A percentile compares a stretch with the other conserved stretches of the same genome.
These are phyloP conservation scores for Abscondita cerata DNA, from an alignment of 2,888 invertebrate species.

Conservation along the genomic window DNA sequence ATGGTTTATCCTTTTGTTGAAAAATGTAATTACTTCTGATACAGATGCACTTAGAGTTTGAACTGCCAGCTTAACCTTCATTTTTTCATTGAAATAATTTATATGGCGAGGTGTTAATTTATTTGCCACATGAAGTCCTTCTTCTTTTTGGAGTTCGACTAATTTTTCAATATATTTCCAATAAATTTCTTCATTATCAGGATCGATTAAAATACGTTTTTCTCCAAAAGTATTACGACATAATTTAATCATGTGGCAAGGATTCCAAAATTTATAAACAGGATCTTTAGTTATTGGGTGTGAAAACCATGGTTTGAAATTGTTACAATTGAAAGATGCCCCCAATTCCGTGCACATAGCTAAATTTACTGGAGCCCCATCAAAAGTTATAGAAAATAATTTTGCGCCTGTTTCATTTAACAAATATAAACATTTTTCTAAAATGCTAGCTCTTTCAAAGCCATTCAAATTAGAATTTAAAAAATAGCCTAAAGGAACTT, in stretches of 20 bases:
- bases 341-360: conserved; percentile 19
- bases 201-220: conserved; percentile 3
- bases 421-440: too few relatives aligned
- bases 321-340: neutral
- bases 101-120: conserved; percentile 27
- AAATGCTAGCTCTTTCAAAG: neutral
- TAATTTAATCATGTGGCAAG: conserved; percentile 35
- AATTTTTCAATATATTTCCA: conserved; percentile 25
- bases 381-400: conserved; percentile 22
- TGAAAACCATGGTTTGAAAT: conserved; percentile 18
- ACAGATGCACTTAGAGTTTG: neutral
- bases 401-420: conserved; percentile 7
- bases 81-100: neutral
- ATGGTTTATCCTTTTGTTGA: too few relatives aligned
- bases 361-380: conserved; percentile 25
- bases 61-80: neutral
- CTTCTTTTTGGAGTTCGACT: conserved; percentile 16
- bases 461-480: neutral
- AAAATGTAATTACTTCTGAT: too few relatives aligned
- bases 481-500: conserved; percentile 8
- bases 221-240: conserved; percentile 30
- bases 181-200: neutral
- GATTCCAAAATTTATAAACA: conserved; percentile 33
- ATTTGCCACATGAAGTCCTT: conserved; percentile 25
- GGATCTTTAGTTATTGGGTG: conserved; percentile 25